Conservation (phyloP, 2,888 invertebrate species). For the Tortrix viridana region DNA sequence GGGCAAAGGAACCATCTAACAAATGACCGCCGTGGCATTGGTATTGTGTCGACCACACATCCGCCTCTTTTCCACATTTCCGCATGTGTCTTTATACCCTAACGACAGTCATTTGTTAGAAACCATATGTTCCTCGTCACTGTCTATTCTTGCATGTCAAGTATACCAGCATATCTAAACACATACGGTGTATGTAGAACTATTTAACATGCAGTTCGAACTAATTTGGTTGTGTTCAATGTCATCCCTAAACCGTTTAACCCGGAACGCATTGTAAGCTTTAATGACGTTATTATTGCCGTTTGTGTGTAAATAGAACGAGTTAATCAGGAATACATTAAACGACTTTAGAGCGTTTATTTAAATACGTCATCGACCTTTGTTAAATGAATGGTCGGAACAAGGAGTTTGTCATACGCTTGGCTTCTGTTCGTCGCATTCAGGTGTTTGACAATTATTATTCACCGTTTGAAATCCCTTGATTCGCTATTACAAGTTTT, state of each 20-base stretch:
- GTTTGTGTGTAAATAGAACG: slow-evolving; percentile 37
- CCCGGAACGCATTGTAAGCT: slow-evolving; percentile 42
- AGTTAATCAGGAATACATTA: slow-evolving; percentile 24
- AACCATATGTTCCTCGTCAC: slow-evolving; percentile 24
- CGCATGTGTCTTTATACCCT: slow-evolving; percentile 21
- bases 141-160: slow-evolving; percentile 13
- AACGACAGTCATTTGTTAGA: slow-evolving; percentile 29
- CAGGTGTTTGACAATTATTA: too few species aligned
- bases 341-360: neutral
- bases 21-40: slow-evolving; percentile 3
- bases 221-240: slow-evolving; percentile 34
- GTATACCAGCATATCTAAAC: slow-evolving; percentile 22
- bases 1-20: neutral
- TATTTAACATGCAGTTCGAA: slow-evolving; percentile 27
- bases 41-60: slow-evolving; percentile 14
- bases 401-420: too few species aligned
- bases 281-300: slow-evolving; percentile 35
- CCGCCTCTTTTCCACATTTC: slow-evolving; percentile 28
- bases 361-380: neutral
- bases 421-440: too few species aligned
- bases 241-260: slow-evolving; percentile 38
- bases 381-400: too few species aligned
- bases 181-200: slow-evolving; percentile 3
- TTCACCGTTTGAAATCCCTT: too few species aligned
- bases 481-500: too few species aligned